These are phyloP conservation scores for Pachyramphus minor DNA, from an alignment of 2,113 vertebrate genomes.

Conservation along the genomic window DNA sequence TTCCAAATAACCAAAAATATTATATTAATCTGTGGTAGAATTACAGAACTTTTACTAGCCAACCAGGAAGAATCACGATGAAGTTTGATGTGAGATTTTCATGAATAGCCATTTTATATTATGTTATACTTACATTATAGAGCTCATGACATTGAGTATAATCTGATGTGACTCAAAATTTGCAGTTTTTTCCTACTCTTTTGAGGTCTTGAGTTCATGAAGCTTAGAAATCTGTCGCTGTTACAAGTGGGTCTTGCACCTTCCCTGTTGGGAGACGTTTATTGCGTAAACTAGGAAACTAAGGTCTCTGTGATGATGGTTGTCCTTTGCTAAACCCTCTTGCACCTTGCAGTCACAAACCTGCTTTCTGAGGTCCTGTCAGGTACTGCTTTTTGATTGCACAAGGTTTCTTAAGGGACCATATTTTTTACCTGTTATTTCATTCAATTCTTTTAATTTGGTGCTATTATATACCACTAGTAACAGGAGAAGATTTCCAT, in stretches of 20 bases:
- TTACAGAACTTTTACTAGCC: neutral
- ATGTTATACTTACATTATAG: neutral
- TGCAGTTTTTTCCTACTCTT: neutral
- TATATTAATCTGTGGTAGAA: neutral
- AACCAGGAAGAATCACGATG: neutral
- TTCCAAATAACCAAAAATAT: neutral
- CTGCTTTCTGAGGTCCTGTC: neutral
- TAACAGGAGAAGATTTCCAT: neutral
- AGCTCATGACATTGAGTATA: rapidly evolving
- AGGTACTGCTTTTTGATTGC: neutral
- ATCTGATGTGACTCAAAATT: neutral
- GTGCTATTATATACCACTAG: neutral
- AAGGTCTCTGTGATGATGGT: rapidly evolving
- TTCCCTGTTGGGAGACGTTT: neutral
- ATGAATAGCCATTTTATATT: neutral
- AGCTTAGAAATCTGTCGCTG: neutral
- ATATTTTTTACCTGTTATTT: neutral
- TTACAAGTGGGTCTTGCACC: neutral
- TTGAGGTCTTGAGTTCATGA: neutral
- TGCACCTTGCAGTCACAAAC: neutral
- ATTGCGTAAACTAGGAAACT: neutral
- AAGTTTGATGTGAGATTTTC: neutral
- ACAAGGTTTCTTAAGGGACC: neutral
- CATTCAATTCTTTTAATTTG: neutral
- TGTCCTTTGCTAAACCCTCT: neutral